Conservation (phyloP, 2,797 vertebrate species). For the Scleropages formosus region DNA sequence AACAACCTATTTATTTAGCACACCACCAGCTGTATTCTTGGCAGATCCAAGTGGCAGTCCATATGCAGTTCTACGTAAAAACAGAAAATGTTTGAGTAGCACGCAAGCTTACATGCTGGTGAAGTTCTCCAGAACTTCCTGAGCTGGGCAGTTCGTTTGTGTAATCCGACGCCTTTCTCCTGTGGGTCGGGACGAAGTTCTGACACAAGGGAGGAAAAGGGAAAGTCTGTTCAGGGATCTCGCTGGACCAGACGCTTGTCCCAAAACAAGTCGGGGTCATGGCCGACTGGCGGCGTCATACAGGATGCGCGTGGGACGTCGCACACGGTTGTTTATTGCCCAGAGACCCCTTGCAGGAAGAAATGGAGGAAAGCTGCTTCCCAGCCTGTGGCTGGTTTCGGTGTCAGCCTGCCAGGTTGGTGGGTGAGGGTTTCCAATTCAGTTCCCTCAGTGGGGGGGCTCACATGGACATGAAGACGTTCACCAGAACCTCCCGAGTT, state of each 20-base stretch:
- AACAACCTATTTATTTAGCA: background rate
- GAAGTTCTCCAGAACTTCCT: slow-evolving; percentile 50
- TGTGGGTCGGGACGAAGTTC: slow-evolving; percentile 53
- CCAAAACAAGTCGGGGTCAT: background rate
- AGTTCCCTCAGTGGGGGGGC: no score
- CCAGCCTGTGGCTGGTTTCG: slow-evolving; percentile 17
- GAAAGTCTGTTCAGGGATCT: background rate
- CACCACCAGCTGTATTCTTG: background rate
- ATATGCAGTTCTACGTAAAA: background rate
- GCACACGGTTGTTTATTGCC: background rate
- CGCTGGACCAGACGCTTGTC: background rate
- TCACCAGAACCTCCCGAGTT: no score
- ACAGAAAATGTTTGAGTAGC: background rate
- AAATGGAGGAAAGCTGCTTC: slow-evolving; percentile 33
- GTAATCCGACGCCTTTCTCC: slow-evolving; percentile 60
- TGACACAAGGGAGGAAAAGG: slow-evolving; percentile 34
- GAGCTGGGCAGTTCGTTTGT: slow-evolving; percentile 44
- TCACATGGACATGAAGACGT: no score
- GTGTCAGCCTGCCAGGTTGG: background rate
- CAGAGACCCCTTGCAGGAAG: slow-evolving; percentile 6
- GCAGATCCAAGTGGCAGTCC: background rate
- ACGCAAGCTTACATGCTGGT: slow-evolving; percentile 40
- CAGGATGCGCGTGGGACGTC: slow-evolving; percentile 1
- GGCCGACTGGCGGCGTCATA: background rate
- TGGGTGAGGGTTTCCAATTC: background rate